phyloP scores from a whole-genome alignment of 2,113 vertebrate species.

The Corvus hawaiiensis region DNA sequence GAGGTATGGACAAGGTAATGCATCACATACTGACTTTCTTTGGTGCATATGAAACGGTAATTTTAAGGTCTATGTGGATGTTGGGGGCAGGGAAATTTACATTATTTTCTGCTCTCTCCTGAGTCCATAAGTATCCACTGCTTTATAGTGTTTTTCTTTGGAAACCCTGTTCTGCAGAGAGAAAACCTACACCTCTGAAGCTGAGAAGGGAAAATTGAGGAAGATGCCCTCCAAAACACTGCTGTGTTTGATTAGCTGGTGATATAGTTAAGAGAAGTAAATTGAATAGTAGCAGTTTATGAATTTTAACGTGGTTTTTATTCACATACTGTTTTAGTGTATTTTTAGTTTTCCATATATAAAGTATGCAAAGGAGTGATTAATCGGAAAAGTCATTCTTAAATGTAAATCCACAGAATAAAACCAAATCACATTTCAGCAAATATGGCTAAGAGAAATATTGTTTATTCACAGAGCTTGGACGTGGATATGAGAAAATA shows the following conservation, averaged over 20 bases:
- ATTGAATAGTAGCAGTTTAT: neutral
- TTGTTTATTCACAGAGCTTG: slow-evolving; percentile 13
- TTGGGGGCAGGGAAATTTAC: neutral
- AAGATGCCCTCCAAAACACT: neutral
- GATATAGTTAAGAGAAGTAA: neutral
- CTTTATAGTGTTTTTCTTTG: neutral
- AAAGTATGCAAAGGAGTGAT: neutral
- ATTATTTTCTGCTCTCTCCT: neutral
- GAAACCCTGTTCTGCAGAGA: neutral
- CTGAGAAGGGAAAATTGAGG: neutral
- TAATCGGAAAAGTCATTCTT: neutral
- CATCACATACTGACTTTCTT: neutral
- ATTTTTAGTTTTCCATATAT: slow-evolving; percentile 21
- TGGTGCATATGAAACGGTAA: neutral
- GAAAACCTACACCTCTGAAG: neutral
- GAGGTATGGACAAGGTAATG: neutral
- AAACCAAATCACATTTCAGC: neutral
- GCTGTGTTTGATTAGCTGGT: neutral
- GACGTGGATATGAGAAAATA: neutral
- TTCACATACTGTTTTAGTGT: neutral
- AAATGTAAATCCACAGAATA: neutral
- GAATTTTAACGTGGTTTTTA: slow-evolving; percentile 28
- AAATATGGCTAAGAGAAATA: neutral
- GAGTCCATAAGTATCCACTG: neutral
- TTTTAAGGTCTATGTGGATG: neutral